Base-by-base conservation (phyloP, 2,113 vertebrate species). In the Bos javanicus region DNA sequence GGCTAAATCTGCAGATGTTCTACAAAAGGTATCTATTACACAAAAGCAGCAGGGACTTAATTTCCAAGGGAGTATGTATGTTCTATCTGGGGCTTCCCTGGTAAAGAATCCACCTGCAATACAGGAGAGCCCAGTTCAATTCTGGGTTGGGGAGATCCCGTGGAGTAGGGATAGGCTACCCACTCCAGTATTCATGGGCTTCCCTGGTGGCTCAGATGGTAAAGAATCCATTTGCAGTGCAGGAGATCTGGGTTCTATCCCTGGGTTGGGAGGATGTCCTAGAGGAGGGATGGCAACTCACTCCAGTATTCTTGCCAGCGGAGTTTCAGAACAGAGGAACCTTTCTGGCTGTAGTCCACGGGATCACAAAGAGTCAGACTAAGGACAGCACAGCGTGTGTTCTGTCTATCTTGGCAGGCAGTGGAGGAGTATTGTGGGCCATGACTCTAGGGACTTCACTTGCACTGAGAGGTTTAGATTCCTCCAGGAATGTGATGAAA, bases 351-450 rank as follows among this genome's bases (percentile, higher is more conserved):
- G 13, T 9, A 71, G n/a, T 39, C n/a, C 19, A 3, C 3, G 67
- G n/a, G 62, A 7, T 33, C 0, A 6, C 60, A 30, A 62, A 62
- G 14, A 62, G 30, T 62, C 30, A 62, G 60, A 39, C n/a, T 39
- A 71, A 39, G n/a, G 0, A 2, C 19, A 13, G 33, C 4, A 1
- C 16, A n/a, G 33, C 0, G 7, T 0, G 2, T 36, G n/a, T 80
- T 28, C 16, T n/a, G 5, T 90, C 23, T 84, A 17, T 7, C 19
- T 54, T 54, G 28, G 39, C 10, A 30, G 19, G 54, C 2, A 52
- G 10, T n/a, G 30, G 87, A 28, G 60, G 57, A 88, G 30, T 26
- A 13, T 4, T 8, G 4, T 36, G 36, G 48, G n/a, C 50, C 30
- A 2, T 54, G 30, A 7, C 36, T 78, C 0, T 52, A 21, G 19